These are phyloP conservation scores for Synanthedon formicaeformis DNA, from an alignment of 2,888 invertebrate species.

Conservation along the genomic window DNA sequence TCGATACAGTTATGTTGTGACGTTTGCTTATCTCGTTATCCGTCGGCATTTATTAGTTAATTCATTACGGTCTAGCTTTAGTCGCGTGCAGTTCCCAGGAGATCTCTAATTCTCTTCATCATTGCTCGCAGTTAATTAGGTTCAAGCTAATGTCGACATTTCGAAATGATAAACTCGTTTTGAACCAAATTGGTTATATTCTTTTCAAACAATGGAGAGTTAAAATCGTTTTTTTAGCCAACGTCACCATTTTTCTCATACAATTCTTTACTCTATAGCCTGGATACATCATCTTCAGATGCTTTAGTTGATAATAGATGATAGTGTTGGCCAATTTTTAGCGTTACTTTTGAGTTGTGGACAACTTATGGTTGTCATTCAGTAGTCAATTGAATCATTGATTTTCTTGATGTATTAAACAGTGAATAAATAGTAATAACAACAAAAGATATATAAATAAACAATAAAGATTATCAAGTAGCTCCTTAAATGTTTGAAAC, in stretches of 20 bases:
- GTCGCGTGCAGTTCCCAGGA: conserved; percentile 24
- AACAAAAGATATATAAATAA: conserved; percentile 4
- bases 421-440: no score
- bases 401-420: no score
- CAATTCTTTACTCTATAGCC: conserved; percentile 9
- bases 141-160: conserved; percentile 27
- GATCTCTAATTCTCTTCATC: conserved; percentile 22
- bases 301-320: no score
- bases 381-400: no score
- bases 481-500: conserved; percentile 11
- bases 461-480: conserved; percentile 19
- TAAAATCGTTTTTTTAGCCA: conserved; percentile 22
- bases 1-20: conserved; percentile 60
- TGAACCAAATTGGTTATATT: conserved; percentile 34
- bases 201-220: conserved; percentile 37
- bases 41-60: conserved; percentile 40
- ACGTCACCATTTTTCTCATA: conserved; percentile 19
- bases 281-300: no score
- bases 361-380: no score
- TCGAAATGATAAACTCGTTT: conserved; percentile 26
- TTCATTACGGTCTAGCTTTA: conserved; percentile 22
- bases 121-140: conserved; percentile 35
- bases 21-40: conserved; percentile 46
- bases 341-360: no score
- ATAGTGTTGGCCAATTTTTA: no score